Evolutionary conservation across 2,888 invertebrate genomes (phyloP).

Genomic region (Trichacis sp.): DNA sequence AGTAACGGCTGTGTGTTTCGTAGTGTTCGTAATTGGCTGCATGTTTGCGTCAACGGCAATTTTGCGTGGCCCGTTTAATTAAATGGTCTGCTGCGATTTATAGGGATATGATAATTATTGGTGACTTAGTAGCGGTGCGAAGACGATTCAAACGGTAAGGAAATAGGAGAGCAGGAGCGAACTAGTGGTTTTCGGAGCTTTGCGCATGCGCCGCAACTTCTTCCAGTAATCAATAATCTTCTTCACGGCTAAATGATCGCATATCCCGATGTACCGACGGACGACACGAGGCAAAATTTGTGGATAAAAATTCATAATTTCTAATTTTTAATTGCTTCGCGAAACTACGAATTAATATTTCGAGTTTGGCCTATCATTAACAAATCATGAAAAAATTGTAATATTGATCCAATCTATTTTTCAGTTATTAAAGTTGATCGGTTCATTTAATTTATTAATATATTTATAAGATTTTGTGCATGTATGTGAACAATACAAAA

Average conservation of each 20-base stretch:
- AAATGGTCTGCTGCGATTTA: slow-evolving; percentile 45
- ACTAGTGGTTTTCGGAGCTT: slow-evolving; percentile 3
- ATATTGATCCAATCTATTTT: too few species aligned
- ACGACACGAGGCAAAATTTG: too few species aligned
- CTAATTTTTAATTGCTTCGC: too few species aligned
- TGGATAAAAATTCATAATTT: too few species aligned
- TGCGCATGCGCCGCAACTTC: background rate
- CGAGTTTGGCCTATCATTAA: too few species aligned
- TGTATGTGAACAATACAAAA: too few species aligned
- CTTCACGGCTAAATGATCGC: background rate
- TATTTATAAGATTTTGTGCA: too few species aligned
- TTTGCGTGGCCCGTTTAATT: slow-evolving; percentile 36
- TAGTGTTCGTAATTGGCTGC: slow-evolving; percentile 1
- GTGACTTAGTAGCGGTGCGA: slow-evolving; percentile 48
- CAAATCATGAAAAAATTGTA: too few species aligned
- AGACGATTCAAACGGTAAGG: slow-evolving; percentile 51
- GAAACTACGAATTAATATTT: too few species aligned
- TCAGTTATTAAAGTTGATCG: too few species aligned
- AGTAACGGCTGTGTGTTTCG: background rate
- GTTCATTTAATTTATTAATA: too few species aligned
- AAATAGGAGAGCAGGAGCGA: slow-evolving; percentile 50
- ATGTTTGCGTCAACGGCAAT: slow-evolving; percentile 36
- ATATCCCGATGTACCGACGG: too few species aligned
- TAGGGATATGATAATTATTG: slow-evolving; percentile 44
- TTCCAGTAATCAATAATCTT: background rate